Percentiles rank a stretch among this genome's conserved stretches.
Evolutionary conservation across 2,113 vertebrate genomes (phyloP).

Genomic region (Dipodomys spectabilis): DNA sequence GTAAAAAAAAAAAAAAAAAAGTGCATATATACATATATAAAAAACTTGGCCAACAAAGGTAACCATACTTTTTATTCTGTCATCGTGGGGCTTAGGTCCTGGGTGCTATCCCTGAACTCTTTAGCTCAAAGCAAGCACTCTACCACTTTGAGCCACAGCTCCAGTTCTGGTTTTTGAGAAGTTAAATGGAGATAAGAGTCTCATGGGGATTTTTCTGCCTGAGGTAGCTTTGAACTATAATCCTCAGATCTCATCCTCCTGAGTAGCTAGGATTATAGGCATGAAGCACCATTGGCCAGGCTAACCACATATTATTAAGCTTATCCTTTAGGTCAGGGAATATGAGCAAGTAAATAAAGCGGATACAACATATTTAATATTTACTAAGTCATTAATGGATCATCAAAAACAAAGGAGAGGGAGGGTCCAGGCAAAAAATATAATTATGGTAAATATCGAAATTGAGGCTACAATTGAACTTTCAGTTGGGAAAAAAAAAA

Average conservation of each 20-base stretch:
- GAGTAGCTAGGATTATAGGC: too few species aligned
- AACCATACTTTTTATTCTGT: not conserved
- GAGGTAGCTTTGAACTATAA: too few species aligned
- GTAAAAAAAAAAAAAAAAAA: too few species aligned
- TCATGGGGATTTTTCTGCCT: too few species aligned
- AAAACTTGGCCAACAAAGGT: not conserved
- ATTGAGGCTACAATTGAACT: not conserved
- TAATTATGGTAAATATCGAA: not conserved
- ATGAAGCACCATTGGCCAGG: too few species aligned
- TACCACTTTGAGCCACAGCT: too few species aligned
- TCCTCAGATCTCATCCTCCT: too few species aligned
- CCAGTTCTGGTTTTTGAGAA: too few species aligned
- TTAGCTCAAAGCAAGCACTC: too few species aligned
- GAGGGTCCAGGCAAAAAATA: not conserved
- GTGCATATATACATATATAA: not conserved
- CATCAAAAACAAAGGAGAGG: not conserved
- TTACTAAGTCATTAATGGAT: not conserved
- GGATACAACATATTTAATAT: not conserved
- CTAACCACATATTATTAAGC: conserved; percentile 14
- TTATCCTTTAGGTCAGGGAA: conserved; percentile 17
- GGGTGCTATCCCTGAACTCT: too few species aligned
- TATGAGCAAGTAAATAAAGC: conserved; percentile 24
- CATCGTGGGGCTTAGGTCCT: too few species aligned
- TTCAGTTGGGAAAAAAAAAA: not conserved
- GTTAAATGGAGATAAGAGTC: too few species aligned